A percentile compares a stretch with the other conserved stretches of the same genome.
These are phyloP conservation scores for Tenodera sinensis DNA, from an alignment of 2,888 invertebrate species.

Conservation along the genomic window DNA sequence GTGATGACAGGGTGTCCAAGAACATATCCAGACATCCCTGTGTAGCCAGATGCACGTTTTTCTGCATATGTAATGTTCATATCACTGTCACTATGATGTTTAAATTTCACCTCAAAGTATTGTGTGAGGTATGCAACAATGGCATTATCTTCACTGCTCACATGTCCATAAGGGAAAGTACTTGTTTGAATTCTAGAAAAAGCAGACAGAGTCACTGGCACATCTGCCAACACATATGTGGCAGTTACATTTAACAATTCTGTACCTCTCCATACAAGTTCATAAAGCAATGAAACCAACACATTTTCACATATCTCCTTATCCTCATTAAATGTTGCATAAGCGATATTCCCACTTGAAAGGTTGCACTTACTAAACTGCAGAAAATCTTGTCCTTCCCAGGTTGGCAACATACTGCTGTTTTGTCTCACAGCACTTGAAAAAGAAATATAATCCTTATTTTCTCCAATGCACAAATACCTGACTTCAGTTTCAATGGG, in stretches of 20 bases:
- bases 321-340: not conserved
- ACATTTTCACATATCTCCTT: conserved; percentile 27
- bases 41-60: not conserved
- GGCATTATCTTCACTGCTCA: not conserved
- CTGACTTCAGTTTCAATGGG: not conserved
- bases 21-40: conserved; percentile 29
- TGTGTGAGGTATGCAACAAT: conserved; percentile 17
- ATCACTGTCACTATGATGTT: not conserved
- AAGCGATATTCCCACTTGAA: not conserved
- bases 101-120: conserved; percentile 20
- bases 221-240: conserved; percentile 24
- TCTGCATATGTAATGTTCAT: not conserved
- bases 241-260: conserved; percentile 14
- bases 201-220: conserved; percentile 12
- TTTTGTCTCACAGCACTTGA: not conserved
- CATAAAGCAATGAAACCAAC: conserved; percentile 21
- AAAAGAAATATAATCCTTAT: conserved; percentile 13
- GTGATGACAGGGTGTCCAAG: not conserved
- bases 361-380: not conserved
- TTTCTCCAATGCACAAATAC: conserved; percentile 19
- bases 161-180: not conserved
- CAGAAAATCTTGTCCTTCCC: not conserved
- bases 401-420: too few relatives aligned
- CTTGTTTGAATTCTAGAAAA: not conserved
- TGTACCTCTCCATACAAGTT: conserved; percentile 26